Conservation (phyloP, 1,140 invertebrate species). For the Panulirus ornatus region DNA sequence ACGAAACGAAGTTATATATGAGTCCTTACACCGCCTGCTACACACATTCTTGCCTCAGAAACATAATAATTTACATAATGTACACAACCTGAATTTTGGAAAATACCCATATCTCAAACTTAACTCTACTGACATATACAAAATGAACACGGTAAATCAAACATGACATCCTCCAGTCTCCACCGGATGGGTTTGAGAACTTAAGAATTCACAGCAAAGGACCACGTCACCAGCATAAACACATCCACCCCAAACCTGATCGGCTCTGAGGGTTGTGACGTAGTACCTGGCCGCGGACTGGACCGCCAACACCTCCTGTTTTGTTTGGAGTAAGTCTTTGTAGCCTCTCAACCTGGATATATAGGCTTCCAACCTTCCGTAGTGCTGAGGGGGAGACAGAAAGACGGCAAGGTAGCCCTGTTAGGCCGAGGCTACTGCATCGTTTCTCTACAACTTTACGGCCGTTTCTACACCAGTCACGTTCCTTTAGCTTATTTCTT, state of each 20-base stretch:
- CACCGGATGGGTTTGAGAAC: background rate
- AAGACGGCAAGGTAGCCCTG: background rate
- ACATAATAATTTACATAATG: too few relatives aligned
- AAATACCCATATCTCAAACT: background rate
- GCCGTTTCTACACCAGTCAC: too few relatives aligned
- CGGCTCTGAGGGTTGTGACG: background rate
- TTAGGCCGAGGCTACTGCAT: background rate
- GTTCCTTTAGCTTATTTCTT: too few relatives aligned
- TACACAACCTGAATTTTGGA: too few relatives aligned
- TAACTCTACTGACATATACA: background rate
- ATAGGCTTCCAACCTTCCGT: background rate
- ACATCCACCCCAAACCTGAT: background rate
- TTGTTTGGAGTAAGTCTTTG: background rate
- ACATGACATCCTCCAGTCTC: background rate
- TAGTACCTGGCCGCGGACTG: background rate
- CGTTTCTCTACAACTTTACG: background rate
- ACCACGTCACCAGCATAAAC: background rate
- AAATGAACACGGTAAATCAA: background rate
- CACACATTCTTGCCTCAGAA: too few relatives aligned
- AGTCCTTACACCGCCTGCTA: too few relatives aligned
- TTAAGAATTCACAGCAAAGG: background rate
- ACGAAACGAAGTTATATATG: too few relatives aligned
- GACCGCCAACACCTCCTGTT: background rate
- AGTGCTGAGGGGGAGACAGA: conserved; percentile 6
- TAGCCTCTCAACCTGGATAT: background rate